Evolutionary conservation across 2,797 vertebrate genomes (phyloP).

Genomic region (Peromyscus attwateri): DNA sequence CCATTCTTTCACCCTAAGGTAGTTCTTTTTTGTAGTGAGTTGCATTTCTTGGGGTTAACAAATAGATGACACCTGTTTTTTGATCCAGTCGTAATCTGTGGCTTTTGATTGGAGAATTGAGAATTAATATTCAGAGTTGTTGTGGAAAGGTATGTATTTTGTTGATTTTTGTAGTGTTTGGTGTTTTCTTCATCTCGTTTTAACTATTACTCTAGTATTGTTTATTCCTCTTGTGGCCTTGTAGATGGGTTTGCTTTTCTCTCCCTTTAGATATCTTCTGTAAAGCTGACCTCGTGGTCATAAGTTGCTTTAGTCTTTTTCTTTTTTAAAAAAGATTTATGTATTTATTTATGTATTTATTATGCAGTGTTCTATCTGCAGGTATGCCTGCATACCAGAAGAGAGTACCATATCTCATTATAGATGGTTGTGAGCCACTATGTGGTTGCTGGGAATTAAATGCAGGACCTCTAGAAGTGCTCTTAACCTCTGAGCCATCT

Average conservation of each 20-base stretch:
- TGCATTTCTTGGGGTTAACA: background rate
- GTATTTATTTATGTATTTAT: no score
- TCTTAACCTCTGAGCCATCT: background rate
- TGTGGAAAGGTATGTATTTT: background rate
- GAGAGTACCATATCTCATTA: background rate
- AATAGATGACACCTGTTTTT: background rate
- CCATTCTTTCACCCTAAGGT: background rate
- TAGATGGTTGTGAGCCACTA: background rate
- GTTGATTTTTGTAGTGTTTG: background rate
- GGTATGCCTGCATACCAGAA: background rate
- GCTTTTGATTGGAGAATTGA: background rate
- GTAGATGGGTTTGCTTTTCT: background rate
- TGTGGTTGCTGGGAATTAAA: background rate
- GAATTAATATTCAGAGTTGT: background rate
- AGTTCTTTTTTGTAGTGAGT: background rate
- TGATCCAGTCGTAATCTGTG: background rate
- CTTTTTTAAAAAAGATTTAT: no score
- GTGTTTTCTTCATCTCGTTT: background rate
- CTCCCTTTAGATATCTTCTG: background rate
- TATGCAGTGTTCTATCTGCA: no score
- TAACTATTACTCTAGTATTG: background rate
- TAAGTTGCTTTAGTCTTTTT: background rate
- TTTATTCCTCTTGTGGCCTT: background rate
- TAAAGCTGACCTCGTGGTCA: background rate
- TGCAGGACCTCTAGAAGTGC: background rate